Conservation (phyloP, 2,888 invertebrate species). For the Nysson spinosus region DNA sequence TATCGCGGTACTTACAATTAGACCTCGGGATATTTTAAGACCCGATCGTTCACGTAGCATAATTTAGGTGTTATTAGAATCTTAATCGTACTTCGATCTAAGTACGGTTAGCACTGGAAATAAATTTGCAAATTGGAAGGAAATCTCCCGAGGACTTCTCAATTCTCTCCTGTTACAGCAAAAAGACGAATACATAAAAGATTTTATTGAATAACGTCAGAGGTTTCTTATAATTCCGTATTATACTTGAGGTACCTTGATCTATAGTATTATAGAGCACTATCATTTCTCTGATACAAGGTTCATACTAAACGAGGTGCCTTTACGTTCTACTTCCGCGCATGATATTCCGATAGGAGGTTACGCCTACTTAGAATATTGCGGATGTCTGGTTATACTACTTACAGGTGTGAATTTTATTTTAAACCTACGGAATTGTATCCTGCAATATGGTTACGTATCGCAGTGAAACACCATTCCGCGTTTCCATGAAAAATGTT, state of each 20-base stretch:
- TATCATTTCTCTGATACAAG: slow-evolving; percentile 50
- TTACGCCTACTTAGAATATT: slow-evolving; percentile 26
- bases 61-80: no score
- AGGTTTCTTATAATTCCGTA: slow-evolving; percentile 15
- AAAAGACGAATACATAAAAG: slow-evolving; percentile 1
- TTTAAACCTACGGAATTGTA: slow-evolving; percentile 5
- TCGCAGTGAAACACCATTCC: background rate
- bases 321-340: slow-evolving; percentile 58
- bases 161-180: no score
- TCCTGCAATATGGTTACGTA: background rate
- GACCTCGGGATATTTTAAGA: background rate
- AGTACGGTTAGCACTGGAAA: no score
- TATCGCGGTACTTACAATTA: background rate
- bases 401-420: slow-evolving; percentile 24
- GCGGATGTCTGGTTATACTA: slow-evolving; percentile 3
- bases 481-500: background rate
- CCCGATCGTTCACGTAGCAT: no score
- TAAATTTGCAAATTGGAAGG: no score
- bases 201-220: slow-evolving; percentile 28
- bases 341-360: slow-evolving; percentile 42
- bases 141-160: no score
- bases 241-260: slow-evolving; percentile 14
- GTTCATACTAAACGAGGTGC: slow-evolving; percentile 56
- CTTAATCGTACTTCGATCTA: no score
- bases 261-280: slow-evolving; percentile 32